phyloP scores from a whole-genome alignment of 2,888 invertebrate species.

The Eupithecia dodoneata region DNA sequence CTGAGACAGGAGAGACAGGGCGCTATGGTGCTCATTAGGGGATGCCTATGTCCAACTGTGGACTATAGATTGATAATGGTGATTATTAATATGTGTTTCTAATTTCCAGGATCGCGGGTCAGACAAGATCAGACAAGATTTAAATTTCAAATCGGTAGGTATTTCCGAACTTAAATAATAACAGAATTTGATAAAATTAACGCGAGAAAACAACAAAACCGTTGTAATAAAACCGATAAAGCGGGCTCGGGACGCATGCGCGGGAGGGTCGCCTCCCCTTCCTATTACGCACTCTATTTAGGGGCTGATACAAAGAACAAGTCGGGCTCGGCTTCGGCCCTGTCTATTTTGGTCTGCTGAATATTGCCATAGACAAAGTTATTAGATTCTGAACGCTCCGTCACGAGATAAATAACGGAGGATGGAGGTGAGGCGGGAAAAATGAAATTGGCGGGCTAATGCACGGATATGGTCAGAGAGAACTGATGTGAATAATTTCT shows the following conservation, averaged over 20 bases:
- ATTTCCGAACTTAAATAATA: conserved; percentile 25
- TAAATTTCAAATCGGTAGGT: not conserved
- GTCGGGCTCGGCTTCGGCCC: conserved; percentile 58
- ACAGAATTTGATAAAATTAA: conserved; percentile 54
- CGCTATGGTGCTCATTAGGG: too few relatives aligned
- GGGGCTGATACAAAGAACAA: conserved; percentile 81
- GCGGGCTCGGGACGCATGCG: conserved; percentile 69
- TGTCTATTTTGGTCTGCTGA: conserved; percentile 81
- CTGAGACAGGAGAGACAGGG: too few relatives aligned
- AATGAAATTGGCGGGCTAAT: conserved; percentile 52
- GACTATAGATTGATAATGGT: too few relatives aligned
- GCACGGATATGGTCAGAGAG: conserved; percentile 25
- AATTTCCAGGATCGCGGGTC: too few relatives aligned
- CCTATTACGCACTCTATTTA: conserved; percentile 83
- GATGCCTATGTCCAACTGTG: too few relatives aligned
- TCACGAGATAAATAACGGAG: conserved; percentile 49
- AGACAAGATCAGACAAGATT: not conserved
- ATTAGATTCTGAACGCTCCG: conserved; percentile 68
- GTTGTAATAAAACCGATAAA: conserved; percentile 79
- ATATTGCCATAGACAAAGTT: conserved; percentile 77
- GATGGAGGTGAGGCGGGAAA: conserved; percentile 41
- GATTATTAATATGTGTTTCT: too few relatives aligned
- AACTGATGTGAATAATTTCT: conserved; percentile 5
- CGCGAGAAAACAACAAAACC: conserved; percentile 71
- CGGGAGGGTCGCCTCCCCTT: conserved; percentile 71